A percentile compares a stretch with the other conserved stretches of the same genome.
Conservation (phyloP, 1,140 invertebrate species). For the Microplitis mediator region DNA sequence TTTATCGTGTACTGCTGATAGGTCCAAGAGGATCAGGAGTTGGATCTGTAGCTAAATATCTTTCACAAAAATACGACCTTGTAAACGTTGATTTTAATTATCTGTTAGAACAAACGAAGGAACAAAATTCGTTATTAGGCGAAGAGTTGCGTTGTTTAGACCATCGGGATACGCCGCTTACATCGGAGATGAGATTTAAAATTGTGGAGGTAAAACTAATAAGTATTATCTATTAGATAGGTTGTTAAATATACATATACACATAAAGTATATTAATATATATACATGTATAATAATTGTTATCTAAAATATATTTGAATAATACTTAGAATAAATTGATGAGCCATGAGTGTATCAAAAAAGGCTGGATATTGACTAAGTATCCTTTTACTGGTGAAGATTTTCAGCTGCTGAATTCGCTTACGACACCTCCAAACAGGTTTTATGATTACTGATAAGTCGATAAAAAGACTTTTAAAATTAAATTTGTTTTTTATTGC, state of each 20-base stretch:
- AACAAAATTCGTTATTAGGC: constrained; percentile 59
- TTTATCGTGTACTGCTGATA: constrained; percentile 49
- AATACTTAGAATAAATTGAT: constrained; percentile 42
- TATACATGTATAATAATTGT: constrained; percentile 5
- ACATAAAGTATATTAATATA: too few relatives aligned
- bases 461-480: too few relatives aligned
- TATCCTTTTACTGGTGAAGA: constrained; percentile 64
- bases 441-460: constrained; percentile 31
- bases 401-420: constrained; percentile 66
- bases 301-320: constrained; percentile 5
- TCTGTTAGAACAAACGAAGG: constrained; percentile 59
- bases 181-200: constrained; percentile 60
- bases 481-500: background rate
- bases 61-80: constrained; percentile 46
- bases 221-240: too few relatives aligned
- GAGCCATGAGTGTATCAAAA: constrained; percentile 62
- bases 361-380: constrained; percentile 68
- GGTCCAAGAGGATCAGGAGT: constrained; percentile 44
- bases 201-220: constrained; percentile 38
- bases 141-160: constrained; percentile 56
- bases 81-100: constrained; percentile 64
- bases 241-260: too few relatives aligned
- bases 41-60: constrained; percentile 41
- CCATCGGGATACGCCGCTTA: constrained; percentile 52
- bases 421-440: constrained; percentile 69